phyloP scores from a whole-genome alignment of 1,140 invertebrate genomes.

The Tenebrio molitor region DNA sequence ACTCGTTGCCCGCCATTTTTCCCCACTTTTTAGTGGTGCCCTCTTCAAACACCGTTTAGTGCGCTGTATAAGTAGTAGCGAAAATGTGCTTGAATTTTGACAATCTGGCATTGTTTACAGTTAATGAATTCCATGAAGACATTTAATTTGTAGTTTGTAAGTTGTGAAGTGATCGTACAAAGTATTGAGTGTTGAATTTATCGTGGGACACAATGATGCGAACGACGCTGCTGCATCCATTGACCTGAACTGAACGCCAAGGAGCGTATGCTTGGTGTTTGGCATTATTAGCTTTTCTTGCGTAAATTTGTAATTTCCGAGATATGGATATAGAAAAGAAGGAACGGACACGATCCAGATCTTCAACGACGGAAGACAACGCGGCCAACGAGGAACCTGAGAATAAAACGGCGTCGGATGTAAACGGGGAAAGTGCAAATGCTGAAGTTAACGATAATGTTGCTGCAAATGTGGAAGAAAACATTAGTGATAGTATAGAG shows the following conservation, averaged over 20 bases:
- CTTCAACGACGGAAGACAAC: not conserved
- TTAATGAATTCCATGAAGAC: not conserved
- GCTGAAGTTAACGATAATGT: not conserved
- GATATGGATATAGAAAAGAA: not conserved
- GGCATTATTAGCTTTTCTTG: slow-evolving; percentile 10
- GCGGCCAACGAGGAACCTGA: not conserved
- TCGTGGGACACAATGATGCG: not conserved
- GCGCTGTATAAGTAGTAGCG: not conserved
- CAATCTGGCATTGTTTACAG: slow-evolving; percentile 16
- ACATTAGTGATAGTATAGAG: no score
- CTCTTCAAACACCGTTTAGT: slow-evolving; percentile 12
- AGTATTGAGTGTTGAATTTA: not conserved
- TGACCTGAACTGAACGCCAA: slow-evolving; percentile 14
- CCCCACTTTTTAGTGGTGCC: slow-evolving; percentile 5
- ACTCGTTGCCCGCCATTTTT: slow-evolving; percentile 17
- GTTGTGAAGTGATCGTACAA: not conserved
- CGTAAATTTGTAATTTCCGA: not conserved
- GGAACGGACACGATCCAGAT: no score
- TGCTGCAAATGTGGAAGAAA: not conserved
- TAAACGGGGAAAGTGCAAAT: slow-evolving; percentile 6
- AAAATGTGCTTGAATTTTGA: slow-evolving; percentile 29
- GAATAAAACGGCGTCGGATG: not conserved
- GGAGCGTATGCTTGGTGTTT: not conserved
- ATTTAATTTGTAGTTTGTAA: not conserved
- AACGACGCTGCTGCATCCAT: slow-evolving; percentile 25